Base-by-base conservation (phyloP, 2,797 vertebrate genomes). In the Sebastes cheni region DNA sequence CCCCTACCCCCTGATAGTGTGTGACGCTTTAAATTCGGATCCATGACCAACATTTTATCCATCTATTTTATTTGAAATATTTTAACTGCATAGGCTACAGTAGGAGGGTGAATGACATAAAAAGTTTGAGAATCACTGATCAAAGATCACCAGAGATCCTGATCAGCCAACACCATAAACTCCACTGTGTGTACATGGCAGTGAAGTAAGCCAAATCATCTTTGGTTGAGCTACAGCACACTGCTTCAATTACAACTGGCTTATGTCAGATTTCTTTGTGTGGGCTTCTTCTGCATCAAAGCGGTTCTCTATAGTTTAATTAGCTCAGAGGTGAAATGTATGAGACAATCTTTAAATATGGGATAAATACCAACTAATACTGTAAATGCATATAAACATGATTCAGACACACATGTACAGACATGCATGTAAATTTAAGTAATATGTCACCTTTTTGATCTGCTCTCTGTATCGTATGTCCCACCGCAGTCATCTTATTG, bases 351-450 rank as follows among this genome's bases (percentile, higher is more conserved):
- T 72, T 66, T 77, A 83, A 79, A 83, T 88, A 69, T 79, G 84
- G 65, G 55, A 22, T 77, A 65, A 82, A 84, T 81, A 72, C 55
- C 27, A 75, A 74, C 52, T 73, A 61, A 81, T 86, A 82, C 67
- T 82, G 67, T 83, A 77, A 67, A 78, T 81, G 20, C 69, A 62
- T 70, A 12, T 72, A 42, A 68, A 72, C 50, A 56, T 74, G 85
- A 84, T 81, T 81, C 81, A 75, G 74, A 30, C 62, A 59, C 80
- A 82, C 30, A 14, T 86, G 86, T 81, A 66, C 67, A 72, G 70
- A 84, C 59, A 60, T 36, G 75, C 87, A 83, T 85, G 80, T 86
- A 82, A 88, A 86, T 59, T 23, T 18, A 69, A 76, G 67, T 58
- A 67, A 67, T 58, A 55, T 32, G 18, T 83, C 77, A 84, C 23